These are phyloP conservation scores for Xylocampa areola DNA, from an alignment of 2,888 invertebrate species.

Conservation along the genomic window DNA sequence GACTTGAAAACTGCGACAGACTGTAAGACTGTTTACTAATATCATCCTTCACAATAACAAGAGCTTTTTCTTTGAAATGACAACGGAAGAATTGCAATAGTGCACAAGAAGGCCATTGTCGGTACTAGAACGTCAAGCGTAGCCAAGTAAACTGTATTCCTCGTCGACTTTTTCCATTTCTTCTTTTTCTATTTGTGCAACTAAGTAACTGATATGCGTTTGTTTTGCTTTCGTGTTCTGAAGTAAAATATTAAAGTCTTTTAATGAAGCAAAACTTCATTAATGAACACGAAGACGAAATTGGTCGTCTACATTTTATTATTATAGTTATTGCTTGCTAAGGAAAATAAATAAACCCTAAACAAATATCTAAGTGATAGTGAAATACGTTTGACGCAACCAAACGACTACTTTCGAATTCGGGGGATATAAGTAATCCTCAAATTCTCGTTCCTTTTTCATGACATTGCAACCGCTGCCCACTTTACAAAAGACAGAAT, in stretches of 20 bases:
- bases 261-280: conserved; percentile 23
- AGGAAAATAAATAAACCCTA: conserved; percentile 21
- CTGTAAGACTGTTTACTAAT: conserved; percentile 38
- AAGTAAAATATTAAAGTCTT: conserved; percentile 30
- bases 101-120: conserved; percentile 47
- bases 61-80: conserved; percentile 50
- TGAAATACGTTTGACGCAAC: not conserved
- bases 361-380: conserved; percentile 29
- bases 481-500: conserved; percentile 33
- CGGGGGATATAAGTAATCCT: conserved; percentile 22
- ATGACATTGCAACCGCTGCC: conserved; percentile 16
- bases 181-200: conserved; percentile 48
- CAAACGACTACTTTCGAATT: conserved; percentile 6
- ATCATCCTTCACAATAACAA: conserved; percentile 38
- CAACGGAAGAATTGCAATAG: conserved; percentile 49
- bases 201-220: conserved; percentile 49
- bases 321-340: conserved; percentile 9
- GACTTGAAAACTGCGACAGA: conserved; percentile 12
- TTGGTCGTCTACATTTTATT: conserved; percentile 1
- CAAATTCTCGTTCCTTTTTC: conserved; percentile 7
- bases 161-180: conserved; percentile 45
- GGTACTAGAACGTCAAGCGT: conserved; percentile 42
- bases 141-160: conserved; percentile 47
- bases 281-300: conserved; percentile 13
- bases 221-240: conserved; percentile 38